Percentiles rank a stretch among this genome's conserved stretches.
Evolutionary conservation across 2,113 vertebrate species (phyloP).

Genomic region (Dendropsophus ebraccatus): DNA sequence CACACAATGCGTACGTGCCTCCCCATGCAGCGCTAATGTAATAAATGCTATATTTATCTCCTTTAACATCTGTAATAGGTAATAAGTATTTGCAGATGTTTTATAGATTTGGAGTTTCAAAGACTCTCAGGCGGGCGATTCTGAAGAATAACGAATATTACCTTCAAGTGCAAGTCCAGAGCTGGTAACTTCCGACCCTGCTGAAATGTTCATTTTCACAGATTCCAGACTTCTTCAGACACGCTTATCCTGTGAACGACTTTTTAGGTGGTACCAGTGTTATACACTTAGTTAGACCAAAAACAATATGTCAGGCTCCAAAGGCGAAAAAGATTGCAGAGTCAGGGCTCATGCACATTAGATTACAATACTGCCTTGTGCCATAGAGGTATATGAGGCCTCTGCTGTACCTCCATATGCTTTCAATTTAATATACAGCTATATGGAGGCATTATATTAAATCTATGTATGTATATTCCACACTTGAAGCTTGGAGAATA

Average conservation of each 20-base stretch:
- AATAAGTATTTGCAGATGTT: constrained; percentile 35
- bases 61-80: constrained; percentile 21
- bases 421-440: neutral
- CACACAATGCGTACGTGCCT: constrained; percentile 6
- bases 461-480: no score
- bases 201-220: constrained; percentile 11
- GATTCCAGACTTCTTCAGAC: neutral
- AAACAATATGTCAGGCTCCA: neutral
- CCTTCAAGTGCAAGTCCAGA: neutral
- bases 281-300: neutral
- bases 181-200: neutral
- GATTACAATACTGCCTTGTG: no score
- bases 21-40: neutral
- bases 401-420: neutral
- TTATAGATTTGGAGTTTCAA: neutral
- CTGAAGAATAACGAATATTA: constrained; percentile 5
- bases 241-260: neutral
- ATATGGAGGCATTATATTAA: no score
- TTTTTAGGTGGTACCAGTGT: neutral
- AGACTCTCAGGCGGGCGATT: neutral
- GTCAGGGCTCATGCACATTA: neutral
- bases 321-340: neutral
- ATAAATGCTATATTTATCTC: constrained; percentile 18
- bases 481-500: no score
- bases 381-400: neutral